These are phyloP conservation scores for Cygnus atratus DNA, from an alignment of 2,113 vertebrate genomes.

Conservation along the genomic window DNA sequence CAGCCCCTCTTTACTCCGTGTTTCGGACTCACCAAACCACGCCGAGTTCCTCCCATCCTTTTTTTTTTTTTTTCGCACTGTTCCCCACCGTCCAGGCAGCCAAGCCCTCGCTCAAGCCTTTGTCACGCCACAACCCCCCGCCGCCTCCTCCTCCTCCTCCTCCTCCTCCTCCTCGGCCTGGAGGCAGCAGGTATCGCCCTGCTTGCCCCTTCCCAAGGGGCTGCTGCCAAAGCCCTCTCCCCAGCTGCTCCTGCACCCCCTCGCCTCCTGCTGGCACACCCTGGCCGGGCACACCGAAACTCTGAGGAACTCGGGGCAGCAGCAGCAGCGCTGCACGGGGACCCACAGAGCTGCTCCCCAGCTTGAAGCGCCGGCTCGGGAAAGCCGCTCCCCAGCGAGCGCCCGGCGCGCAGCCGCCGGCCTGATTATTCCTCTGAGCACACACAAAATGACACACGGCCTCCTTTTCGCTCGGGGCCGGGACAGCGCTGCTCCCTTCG, in stretches of 20 bases:
- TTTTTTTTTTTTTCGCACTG: background rate
- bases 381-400: background rate
- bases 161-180: background rate
- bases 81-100: background rate
- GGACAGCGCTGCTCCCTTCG: background rate
- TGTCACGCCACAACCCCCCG: rapidly evolving
- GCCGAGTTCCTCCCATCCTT: background rate
- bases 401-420: background rate
- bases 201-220: background rate
- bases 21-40: background rate
- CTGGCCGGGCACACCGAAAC: rapidly evolving
- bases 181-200: background rate
- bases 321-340: rapidly evolving
- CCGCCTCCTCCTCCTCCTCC: background rate
- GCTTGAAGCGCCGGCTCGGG: rapidly evolving
- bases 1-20: background rate
- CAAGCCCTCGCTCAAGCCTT: background rate
- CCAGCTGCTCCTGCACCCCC: background rate
- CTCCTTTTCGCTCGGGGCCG: background rate
- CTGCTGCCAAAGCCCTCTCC: background rate
- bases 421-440: background rate
- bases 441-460: background rate
- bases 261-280: background rate
- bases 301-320: rapidly evolving
- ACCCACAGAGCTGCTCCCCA: background rate